phyloP scores from a whole-genome alignment of 2,113 vertebrate species.

The Python bivittatus region DNA sequence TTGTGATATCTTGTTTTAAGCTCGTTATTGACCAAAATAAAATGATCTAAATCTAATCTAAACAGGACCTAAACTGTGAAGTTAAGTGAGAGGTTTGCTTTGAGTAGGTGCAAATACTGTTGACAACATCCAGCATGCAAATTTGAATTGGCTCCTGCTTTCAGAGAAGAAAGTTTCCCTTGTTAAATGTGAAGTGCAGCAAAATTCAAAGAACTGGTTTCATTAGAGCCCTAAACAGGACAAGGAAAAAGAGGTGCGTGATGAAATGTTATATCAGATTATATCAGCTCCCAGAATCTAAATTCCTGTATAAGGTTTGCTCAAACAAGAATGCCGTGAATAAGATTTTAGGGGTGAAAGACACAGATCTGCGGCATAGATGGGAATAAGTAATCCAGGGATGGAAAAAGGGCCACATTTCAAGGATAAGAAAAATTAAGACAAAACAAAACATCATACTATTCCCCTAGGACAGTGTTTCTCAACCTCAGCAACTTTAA shows the following conservation, averaged over 20 bases:
- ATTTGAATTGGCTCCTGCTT: neutral
- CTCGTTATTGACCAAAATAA: no score
- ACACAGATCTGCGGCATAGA: neutral
- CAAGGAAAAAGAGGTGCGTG: neutral
- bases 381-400: neutral
- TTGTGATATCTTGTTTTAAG: no score
- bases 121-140: neutral
- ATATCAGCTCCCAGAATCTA: neutral
- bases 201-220: neutral
- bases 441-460: neutral
- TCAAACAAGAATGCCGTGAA: neutral
- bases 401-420: neutral
- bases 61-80: no score
- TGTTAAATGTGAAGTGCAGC: neutral
- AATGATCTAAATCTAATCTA: no score
- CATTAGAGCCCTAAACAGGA: neutral
- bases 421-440: no score
- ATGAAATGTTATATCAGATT: no score
- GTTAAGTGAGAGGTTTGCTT: no score
- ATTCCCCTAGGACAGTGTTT: neutral
- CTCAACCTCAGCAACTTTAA: neutral
- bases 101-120: no score
- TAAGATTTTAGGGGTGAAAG: no score
- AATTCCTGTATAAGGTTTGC: neutral
- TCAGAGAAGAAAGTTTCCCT: neutral